phyloP scores from a whole-genome alignment of 2,113 vertebrate species.

The Saccopteryx bilineata region DNA sequence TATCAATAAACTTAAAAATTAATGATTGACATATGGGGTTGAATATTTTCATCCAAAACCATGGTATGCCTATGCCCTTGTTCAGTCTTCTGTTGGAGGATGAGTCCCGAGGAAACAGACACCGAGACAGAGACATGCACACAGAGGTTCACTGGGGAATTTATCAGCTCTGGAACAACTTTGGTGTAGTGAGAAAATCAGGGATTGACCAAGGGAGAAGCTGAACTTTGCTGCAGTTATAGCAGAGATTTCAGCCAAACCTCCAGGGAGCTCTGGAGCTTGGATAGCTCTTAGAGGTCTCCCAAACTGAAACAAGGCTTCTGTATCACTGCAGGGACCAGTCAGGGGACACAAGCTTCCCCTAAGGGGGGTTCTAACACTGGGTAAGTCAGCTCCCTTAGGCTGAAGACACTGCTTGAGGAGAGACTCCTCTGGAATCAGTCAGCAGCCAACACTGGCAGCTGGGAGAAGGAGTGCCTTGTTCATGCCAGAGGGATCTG shows the following conservation, averaged over 20 bases:
- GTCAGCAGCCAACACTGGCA: not conserved
- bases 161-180: not conserved
- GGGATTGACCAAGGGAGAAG: not conserved
- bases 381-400: not conserved
- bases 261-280: not conserved
- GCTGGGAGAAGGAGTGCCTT: not conserved
- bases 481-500: not conserved
- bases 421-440: not conserved
- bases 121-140: not conserved
- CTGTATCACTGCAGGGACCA: not conserved
- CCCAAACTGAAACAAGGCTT: not conserved
- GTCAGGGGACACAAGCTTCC: not conserved
- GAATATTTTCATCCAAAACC: slow-evolving; percentile 5
- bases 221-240: not conserved
- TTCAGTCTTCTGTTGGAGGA: not conserved
- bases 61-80: not conserved
- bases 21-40: not conserved
- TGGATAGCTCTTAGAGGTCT: not conserved
- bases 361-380: not conserved
- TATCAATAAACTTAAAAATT: not conserved
- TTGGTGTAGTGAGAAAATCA: not conserved
- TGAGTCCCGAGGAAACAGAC: not conserved
- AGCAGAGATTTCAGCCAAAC: not conserved
- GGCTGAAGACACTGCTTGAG: not conserved
- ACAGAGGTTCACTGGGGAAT: not conserved